Evolutionary conservation across 30 jellyfish, hydroid and myxozoan genomes (phyloP), one percentile per base, ranked within the genome.

Genomic region (Cassiopea xamachana): DNA sequence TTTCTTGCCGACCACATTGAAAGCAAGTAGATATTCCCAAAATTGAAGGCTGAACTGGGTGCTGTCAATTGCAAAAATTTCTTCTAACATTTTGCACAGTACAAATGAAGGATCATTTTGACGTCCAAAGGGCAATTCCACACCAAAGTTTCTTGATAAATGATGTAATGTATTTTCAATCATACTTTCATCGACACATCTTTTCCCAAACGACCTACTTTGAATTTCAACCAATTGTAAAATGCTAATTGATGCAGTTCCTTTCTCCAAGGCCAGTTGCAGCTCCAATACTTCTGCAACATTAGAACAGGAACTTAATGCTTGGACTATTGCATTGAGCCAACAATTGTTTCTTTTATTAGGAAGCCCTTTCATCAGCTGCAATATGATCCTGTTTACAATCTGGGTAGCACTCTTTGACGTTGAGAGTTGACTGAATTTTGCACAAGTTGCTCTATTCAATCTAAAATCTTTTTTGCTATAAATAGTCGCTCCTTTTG

Each of bases 291-390:
- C 7, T 10, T 55, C 64, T 3, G 64, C 12, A 10, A 55, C 64
- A 55, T 55, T 55, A 46, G 46, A 71, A n/a, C 47, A 47, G 18
- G 46, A 18, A 18, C 55, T 47, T 18, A 71, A 1, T 16, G 80
- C 80, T 71, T 71, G 19, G 49, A 71, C 80, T 71, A 47, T 1
- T 46, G 80, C 44, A 71, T 71, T 71, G 45, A 18, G 18, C 80
- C 80, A 71, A n/a, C 80, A 71, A 47, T 71, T 71, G 80, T 71
- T n/a, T 1, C 49, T 44, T 16, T 71, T 71, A 71, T 71, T 71
- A 1, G 80, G 80, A 6, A 71, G 9, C 13, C 80, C 45, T n/a
- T n/a, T 71, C 80, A n/a, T 47, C 17, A 71, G 45, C 18, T 71
- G 48, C 10, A 13, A 1, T 12, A 71, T 1, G 7, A 10, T 55